A percentile compares a stretch with the other conserved stretches of the same genome.
Evolutionary conservation across 1,140 invertebrate genomes (phyloP).

Genomic region (Macrobrachium nipponense): DNA sequence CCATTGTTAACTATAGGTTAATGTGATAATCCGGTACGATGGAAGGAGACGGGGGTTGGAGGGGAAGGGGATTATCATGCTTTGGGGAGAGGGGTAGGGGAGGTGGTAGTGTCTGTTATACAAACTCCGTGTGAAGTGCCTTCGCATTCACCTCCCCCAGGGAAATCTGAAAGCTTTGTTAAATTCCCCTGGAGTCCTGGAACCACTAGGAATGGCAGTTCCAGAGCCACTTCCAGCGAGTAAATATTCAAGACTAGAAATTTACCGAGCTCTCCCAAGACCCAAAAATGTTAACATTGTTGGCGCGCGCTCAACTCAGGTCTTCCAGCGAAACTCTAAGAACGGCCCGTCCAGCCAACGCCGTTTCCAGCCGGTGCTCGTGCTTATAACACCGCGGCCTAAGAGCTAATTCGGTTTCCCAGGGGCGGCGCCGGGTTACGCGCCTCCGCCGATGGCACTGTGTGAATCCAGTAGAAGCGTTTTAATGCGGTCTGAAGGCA

Average conservation of each 20-base stretch:
- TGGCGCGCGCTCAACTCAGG: conserved; percentile 57
- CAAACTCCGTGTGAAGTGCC: conserved; percentile 38
- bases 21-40: not conserved
- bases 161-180: conserved; percentile 59
- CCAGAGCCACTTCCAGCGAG: conserved; percentile 60
- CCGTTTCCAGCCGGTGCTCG: not conserved
- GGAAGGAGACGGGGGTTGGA: not conserved
- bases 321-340: conserved; percentile 27
- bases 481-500: conserved; percentile 56
- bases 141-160: conserved; percentile 42
- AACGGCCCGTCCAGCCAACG: not conserved
- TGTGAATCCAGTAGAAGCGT: conserved; percentile 60
- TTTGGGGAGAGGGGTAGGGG: not conserved
- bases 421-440: conserved; percentile 25
- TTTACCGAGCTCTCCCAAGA: conserved; percentile 59
- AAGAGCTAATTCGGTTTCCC: not conserved
- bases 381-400: not conserved
- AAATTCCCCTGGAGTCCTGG: conserved; percentile 55
- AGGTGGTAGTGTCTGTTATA: not conserved
- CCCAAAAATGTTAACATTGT: conserved; percentile 62
- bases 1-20: conserved; percentile 32
- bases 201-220: conserved; percentile 59
- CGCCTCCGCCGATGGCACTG: conserved; percentile 7
- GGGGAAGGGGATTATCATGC: not conserved
- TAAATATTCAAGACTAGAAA: conserved; percentile 62